phyloP scores from a whole-genome alignment of 2,888 invertebrate genomes.

The Tiliacea aurago region DNA sequence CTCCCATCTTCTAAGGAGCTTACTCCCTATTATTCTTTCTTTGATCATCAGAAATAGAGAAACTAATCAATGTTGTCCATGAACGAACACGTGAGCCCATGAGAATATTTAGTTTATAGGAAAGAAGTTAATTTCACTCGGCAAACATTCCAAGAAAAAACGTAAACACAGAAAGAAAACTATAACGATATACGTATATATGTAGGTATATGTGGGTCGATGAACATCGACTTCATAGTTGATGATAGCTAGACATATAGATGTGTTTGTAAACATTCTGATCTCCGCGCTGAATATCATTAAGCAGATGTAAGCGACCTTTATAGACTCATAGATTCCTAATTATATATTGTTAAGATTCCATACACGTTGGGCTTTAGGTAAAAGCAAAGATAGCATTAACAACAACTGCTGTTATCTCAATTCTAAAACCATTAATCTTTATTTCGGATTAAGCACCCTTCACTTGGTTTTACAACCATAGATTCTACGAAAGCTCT shows the following conservation, averaged over 20 bases:
- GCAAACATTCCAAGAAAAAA: background rate
- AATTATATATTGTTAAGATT: constrained; percentile 1
- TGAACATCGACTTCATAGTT: constrained; percentile 10
- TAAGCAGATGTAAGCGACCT: constrained; percentile 23
- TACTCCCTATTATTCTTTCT: background rate
- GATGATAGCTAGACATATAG: constrained; percentile 19
- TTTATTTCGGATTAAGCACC: background rate
- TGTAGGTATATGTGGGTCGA: background rate
- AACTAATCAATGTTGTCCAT: background rate
- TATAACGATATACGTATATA: background rate
- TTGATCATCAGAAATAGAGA: background rate
- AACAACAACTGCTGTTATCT: background rate
- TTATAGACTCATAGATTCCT: background rate
- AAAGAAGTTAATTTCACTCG: background rate
- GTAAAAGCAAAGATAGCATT: background rate
- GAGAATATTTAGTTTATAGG: background rate
- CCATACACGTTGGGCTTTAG: too few species aligned
- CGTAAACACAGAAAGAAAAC: background rate
- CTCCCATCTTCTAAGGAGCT: background rate
- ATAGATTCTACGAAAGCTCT: constrained; percentile 34
- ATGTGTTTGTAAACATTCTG: constrained; percentile 43
- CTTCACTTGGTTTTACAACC: constrained; percentile 13
- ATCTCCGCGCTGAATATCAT: constrained; percentile 18
- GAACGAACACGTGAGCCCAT: background rate
- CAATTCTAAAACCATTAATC: constrained; percentile 2